Evolutionary conservation across 53 echinoderm and acorn worm species (phyloP), one percentile per base, ranked within the genome.

Genomic region (Antedon mediterranea): DNA sequence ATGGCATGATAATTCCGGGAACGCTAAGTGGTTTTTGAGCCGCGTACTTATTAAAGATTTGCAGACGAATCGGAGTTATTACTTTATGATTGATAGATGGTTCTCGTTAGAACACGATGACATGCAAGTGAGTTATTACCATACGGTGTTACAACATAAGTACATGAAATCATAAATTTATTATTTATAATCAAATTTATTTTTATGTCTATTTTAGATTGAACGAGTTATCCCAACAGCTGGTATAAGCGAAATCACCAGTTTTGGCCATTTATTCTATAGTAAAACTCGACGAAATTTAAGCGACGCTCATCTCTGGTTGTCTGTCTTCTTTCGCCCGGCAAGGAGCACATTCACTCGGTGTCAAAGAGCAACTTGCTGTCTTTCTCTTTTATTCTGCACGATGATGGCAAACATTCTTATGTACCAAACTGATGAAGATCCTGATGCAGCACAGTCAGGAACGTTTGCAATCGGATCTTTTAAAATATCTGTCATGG

Each of bases 381-480:
- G 95, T 76, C 85, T 95, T 34, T 95, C 95, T 30, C 84, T 95
- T 0, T 88, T 95, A 74, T 95, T 95, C 86, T 89, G 87, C 26
- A 89, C 95, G 26, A 95, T 95, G 95, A 92, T 92, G 92, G 87
- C 95, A 23, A 95, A 95, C 43, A 95, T 95, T 76, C 84, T 95
- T 79, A 89, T 95, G 32, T 95, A 95, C 79, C 77, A 18, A 57
- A 13, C 57, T 15, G 23, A 57, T 23, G 9, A 6, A 15, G 57
- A 18, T 3, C 2, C 57, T 11, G 57, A 23, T 33, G 9, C 0
- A 34, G 30, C 3, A 32, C 30, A 13, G 34, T 70, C 71, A 34
- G 75, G 71, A 71, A 78, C 75, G 75, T 34, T 28, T 76, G 37
- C 72, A 32, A 7, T 95, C 0, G 95, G 95, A 33, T 89, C 95